phyloP scores from a whole-genome alignment of 1,140 invertebrate genomes.

The Pseudomyrmex dendroicus region DNA sequence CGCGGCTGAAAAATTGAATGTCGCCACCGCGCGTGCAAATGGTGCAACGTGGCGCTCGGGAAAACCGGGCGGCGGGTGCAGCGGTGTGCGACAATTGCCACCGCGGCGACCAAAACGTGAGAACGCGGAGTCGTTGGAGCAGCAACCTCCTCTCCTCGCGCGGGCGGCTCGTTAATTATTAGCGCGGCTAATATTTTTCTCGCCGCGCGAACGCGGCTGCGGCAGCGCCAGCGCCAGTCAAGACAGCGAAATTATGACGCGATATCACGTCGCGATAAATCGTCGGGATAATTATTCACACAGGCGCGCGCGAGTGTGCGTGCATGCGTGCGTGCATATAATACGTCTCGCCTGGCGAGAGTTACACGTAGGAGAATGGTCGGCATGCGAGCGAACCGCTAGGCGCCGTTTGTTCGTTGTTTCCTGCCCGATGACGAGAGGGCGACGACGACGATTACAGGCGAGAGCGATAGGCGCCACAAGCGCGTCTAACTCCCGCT shows the following conservation, averaged over 20 bases:
- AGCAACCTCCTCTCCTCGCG: slow-evolving; percentile 9
- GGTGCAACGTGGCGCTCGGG: background rate
- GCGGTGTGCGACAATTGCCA: background rate
- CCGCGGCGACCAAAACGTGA: slow-evolving; percentile 44
- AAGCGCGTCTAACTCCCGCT: slow-evolving; percentile 20
- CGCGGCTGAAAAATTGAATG: slow-evolving; percentile 51
- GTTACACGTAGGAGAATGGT: slow-evolving; percentile 39
- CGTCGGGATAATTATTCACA: slow-evolving; percentile 68
- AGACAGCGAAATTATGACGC: slow-evolving; percentile 67
- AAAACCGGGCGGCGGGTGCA: background rate
- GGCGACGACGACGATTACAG: slow-evolving; percentile 1
- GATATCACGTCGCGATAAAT: slow-evolving; percentile 74
- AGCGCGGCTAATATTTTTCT: slow-evolving; percentile 67
- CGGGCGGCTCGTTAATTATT: slow-evolving; percentile 66
- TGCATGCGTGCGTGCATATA: slow-evolving; percentile 21
- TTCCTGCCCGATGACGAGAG: slow-evolving; percentile 21
- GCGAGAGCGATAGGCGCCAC: slow-evolving; percentile 27
- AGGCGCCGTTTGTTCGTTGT: slow-evolving; percentile 46
- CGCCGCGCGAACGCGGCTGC: slow-evolving; percentile 40
- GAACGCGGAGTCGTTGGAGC: slow-evolving; percentile 38
- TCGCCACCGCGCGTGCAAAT: background rate
- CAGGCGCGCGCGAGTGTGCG: background rate
- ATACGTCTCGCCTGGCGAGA: slow-evolving; percentile 25
- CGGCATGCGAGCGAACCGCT: slow-evolving; percentile 6
- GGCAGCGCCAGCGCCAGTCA: slow-evolving; percentile 9